Evolutionary conservation across 2,113 vertebrate species (phyloP).

Genomic region (Aptenodytes patagonicus): DNA sequence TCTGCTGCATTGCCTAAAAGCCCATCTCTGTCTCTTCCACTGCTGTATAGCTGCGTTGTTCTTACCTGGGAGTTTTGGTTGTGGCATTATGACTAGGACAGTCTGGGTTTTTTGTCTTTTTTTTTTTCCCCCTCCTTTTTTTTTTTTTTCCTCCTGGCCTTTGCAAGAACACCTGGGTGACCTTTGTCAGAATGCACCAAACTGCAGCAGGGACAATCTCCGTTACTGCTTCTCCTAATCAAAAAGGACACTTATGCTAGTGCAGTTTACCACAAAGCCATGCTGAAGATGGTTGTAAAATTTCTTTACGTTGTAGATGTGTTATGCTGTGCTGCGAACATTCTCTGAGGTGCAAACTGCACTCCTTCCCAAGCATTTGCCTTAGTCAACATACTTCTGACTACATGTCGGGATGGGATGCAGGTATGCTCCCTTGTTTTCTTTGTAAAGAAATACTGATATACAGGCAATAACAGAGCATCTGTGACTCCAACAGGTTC

Average conservation of each 20-base stretch:
- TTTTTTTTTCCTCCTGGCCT: background rate
- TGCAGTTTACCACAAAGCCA: background rate
- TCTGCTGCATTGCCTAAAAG: background rate
- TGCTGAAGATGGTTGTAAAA: background rate
- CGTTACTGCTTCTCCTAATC: background rate
- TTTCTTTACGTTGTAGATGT: background rate
- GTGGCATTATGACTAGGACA: background rate
- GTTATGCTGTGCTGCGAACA: background rate
- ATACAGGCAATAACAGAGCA: background rate
- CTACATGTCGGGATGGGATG: background rate
- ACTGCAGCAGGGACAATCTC: background rate
- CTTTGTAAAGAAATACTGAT: background rate
- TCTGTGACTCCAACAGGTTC: background rate
- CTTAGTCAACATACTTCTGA: background rate
- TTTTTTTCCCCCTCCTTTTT: fast-evolving
- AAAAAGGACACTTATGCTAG: background rate
- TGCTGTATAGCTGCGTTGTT: background rate
- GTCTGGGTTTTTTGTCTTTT: fast-evolving
- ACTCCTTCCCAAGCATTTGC: background rate
- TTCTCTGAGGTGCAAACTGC: background rate
- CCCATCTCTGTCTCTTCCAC: background rate
- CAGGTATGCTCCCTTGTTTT: background rate
- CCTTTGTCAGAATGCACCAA: background rate
- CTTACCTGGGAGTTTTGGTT: background rate
- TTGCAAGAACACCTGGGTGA: background rate